A percentile compares a stretch with the other conserved stretches of the same genome.
phyloP scores from a whole-genome alignment of 2,888 invertebrate genomes.

The Pandemis cinnamomeana region DNA sequence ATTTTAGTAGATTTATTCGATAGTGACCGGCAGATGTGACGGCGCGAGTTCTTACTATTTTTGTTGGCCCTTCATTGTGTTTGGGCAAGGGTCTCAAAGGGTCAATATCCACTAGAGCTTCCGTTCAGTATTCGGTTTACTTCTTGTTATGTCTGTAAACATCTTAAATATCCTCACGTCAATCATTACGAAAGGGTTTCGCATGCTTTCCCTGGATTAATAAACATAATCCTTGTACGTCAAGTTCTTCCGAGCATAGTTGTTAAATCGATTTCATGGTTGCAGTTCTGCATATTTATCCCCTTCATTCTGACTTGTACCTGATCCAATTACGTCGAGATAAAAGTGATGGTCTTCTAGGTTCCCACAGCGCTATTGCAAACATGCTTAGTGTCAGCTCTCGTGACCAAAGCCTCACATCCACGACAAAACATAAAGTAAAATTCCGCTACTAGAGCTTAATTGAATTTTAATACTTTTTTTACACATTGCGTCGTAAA shows the following conservation, averaged over 20 bases:
- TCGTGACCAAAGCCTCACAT: conserved; percentile 40
- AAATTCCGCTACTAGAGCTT: neutral
- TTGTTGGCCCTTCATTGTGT: conserved; percentile 76
- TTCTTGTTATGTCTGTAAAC: conserved; percentile 72
- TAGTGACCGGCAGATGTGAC: conserved; percentile 80
- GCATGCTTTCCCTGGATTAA: conserved; percentile 42
- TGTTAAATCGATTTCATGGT: conserved; percentile 55
- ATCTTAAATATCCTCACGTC: conserved; percentile 65
- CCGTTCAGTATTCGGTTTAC: conserved; percentile 70
- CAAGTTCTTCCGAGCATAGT: conserved; percentile 20
- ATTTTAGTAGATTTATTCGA: conserved; percentile 84
- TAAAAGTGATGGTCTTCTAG: conserved; percentile 44
- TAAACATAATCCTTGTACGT: conserved; percentile 35
- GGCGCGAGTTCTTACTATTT: conserved; percentile 72
- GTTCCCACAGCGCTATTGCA: conserved; percentile 49
- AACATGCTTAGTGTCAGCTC: conserved; percentile 46
- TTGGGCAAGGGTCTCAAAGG: conserved; percentile 71
- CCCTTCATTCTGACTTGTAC: conserved; percentile 46
- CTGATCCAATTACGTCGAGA: conserved; percentile 47
- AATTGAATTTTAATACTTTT: neutral
- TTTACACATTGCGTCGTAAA: neutral
- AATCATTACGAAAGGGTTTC: conserved; percentile 55
- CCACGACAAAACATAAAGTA: conserved; percentile 29
- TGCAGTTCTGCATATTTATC: conserved; percentile 51
- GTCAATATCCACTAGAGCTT: conserved; percentile 77